phyloP scores from a whole-genome alignment of 2,797 vertebrate species.

The Limosa lapponica region DNA sequence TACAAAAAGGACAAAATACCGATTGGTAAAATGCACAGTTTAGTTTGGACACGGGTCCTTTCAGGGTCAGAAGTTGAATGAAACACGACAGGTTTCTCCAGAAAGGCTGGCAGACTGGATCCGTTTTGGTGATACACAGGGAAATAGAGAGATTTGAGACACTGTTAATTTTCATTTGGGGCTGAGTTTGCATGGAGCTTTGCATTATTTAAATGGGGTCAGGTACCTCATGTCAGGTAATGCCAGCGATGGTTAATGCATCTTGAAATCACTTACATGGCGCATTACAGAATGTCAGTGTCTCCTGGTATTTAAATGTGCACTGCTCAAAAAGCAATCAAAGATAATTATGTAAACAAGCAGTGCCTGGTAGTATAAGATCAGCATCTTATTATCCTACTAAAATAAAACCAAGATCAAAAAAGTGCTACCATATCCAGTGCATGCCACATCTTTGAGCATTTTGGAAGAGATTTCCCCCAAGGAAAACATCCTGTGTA shows the following conservation, averaged over 20 bases:
- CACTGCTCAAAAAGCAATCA: slow-evolving; percentile 40
- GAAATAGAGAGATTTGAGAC: background rate
- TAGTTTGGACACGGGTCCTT: background rate
- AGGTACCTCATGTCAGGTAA: background rate
- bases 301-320: slow-evolving; percentile 40
- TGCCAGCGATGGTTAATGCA: background rate
- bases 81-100: background rate
- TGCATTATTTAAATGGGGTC: background rate
- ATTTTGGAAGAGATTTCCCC: slow-evolving; percentile 35
- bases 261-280: background rate
- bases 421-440: slow-evolving; percentile 2
- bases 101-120: background rate
- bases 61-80: background rate
- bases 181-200: background rate
- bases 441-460: slow-evolving; percentile 23
- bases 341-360: slow-evolving; percentile 58
- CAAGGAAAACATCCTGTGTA: background rate
- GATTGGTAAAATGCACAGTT: background rate
- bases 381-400: slow-evolving; percentile 46
- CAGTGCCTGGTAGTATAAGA: slow-evolving; percentile 4
- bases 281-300: background rate
- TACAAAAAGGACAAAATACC: background rate
- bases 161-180: background rate
- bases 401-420: slow-evolving; percentile 50
- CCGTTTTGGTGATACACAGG: background rate